Conservation (phyloP, 2,113 vertebrate species). For the Hassar affinis region DNA sequence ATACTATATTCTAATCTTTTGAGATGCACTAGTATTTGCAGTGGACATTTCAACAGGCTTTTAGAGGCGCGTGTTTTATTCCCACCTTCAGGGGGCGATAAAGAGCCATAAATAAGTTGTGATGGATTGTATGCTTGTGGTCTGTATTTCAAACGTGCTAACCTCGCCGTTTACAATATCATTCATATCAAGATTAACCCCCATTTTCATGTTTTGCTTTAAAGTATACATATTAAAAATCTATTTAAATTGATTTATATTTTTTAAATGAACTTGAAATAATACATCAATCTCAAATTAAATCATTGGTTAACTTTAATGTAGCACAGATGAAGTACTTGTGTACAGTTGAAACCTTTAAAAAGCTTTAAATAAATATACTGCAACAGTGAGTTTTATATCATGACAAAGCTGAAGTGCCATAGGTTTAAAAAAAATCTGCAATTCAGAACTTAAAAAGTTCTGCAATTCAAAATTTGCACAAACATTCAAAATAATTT, state of each 20-base stretch:
- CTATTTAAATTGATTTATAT: too few relatives aligned
- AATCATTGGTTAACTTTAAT: background rate
- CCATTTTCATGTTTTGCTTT: background rate
- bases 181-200: background rate
- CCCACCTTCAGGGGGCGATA: constrained; percentile 21
- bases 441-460: constrained; percentile 11
- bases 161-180: background rate
- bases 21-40: too few relatives aligned
- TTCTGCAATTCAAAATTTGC: constrained; percentile 16
- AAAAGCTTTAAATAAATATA: constrained; percentile 32
- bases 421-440: background rate
- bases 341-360: background rate
- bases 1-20: too few relatives aligned
- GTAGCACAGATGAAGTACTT: background rate
- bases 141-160: background rate
- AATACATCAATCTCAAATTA: background rate
- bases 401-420: constrained; percentile 9
- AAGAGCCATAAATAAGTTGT: background rate
- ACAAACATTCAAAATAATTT: constrained; percentile 1
- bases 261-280: background rate
- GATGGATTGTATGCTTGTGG: background rate
- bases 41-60: background rate
- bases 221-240: background rate
- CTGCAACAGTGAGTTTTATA: background rate
- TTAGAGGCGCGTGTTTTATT: background rate